phyloP scores from a whole-genome alignment of 2,888 invertebrate species.

The Pinctada fucata region DNA sequence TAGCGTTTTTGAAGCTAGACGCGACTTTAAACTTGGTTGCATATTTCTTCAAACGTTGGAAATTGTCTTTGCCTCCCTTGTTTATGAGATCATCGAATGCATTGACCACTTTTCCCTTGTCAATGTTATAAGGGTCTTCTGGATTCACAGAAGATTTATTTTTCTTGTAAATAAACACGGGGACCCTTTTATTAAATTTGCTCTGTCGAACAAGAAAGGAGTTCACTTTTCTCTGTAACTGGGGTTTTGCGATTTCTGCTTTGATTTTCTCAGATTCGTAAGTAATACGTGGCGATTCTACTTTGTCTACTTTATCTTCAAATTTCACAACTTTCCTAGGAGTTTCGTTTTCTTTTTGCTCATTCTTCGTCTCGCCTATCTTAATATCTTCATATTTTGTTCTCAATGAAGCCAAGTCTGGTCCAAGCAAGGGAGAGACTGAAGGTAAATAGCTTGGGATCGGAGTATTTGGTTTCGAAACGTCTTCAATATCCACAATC shows the following conservation, averaged over 20 bases:
- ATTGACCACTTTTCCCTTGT: slow-evolving; percentile 49
- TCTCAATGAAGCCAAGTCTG: neutral
- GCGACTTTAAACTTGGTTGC: slow-evolving; percentile 57
- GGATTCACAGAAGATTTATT: neutral
- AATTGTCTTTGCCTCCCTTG: slow-evolving; percentile 46
- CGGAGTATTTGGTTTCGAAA: slow-evolving; percentile 8
- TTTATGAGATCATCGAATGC: slow-evolving; percentile 62
- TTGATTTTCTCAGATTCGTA: slow-evolving; percentile 19
- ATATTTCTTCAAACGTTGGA: slow-evolving; percentile 55
- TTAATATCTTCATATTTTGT: neutral
- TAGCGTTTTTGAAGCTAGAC: neutral
- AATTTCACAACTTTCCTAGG: slow-evolving; percentile 7
- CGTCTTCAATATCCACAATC: neutral
- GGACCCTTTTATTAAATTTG: slow-evolving; percentile 18
- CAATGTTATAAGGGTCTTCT: neutral
- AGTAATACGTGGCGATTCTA: neutral
- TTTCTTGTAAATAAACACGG: neutral
- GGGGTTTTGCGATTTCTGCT: slow-evolving; percentile 10
- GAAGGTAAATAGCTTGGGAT: slow-evolving; percentile 25
- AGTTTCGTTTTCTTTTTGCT: neutral
- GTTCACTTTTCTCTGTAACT: slow-evolving; percentile 18
- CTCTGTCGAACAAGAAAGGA: slow-evolving; percentile 14
- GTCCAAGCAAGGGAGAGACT: neutral
- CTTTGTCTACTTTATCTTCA: neutral
- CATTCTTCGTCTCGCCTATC: neutral